Evolutionary conservation across 2,113 vertebrate species (phyloP).

Genomic region (Cinclus mexicanus): DNA sequence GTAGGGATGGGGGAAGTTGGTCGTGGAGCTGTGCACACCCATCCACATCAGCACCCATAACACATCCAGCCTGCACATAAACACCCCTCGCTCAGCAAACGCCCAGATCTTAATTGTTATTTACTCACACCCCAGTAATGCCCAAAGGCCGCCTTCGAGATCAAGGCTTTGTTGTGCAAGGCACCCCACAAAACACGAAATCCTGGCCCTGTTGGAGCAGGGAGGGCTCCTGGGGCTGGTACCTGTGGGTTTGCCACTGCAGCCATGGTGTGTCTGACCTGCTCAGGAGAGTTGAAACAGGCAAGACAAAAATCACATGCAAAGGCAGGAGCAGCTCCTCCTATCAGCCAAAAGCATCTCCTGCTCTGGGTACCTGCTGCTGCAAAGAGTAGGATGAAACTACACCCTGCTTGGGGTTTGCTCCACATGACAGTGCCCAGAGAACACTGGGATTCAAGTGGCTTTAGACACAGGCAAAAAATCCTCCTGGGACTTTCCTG

Average conservation of each 20-base stretch:
- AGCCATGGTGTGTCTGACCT: neutral
- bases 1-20: neutral
- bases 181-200: conserved; percentile 1
- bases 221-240: neutral
- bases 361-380: neutral
- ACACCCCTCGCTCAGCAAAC: neutral
- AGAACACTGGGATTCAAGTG: neutral
- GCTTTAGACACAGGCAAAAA: neutral
- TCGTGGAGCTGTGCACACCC: neutral
- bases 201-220: neutral
- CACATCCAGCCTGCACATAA: neutral
- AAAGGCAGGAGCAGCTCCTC: neutral
- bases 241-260: neutral
- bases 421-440: neutral
- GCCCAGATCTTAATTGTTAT: conserved; percentile 44
- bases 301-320: neutral
- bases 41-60: neutral
- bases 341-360: neutral
- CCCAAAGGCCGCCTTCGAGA: neutral
- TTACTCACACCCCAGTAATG: neutral
- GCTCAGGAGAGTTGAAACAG: neutral
- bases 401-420: neutral
- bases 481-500: neutral
- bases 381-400: neutral
- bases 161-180: conserved; percentile 27